These are phyloP conservation scores for Pseudochaenichthys georgianus DNA, from an alignment of 2,797 vertebrate species.

Conservation along the genomic window DNA sequence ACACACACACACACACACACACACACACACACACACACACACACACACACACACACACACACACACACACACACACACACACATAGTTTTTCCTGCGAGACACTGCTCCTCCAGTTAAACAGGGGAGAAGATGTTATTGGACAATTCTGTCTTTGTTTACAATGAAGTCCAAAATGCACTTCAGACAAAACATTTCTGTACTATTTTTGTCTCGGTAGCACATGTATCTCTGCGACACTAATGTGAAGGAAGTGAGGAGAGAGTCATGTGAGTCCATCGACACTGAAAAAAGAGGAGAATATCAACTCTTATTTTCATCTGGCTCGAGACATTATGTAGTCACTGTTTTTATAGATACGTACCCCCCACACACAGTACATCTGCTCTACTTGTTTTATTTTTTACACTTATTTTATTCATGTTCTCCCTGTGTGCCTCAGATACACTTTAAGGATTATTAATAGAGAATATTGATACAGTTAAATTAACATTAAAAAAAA, in stretches of 20 bases:
- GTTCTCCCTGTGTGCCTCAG: constrained; percentile 87
- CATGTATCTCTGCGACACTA: constrained; percentile 45
- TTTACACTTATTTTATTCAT: constrained; percentile 81
- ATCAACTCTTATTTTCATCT: constrained; percentile 37
- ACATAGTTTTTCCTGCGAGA: constrained; percentile 56
- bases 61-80: too few relatives aligned
- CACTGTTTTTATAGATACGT: constrained; percentile 76
- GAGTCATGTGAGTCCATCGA: constrained; percentile 51
- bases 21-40: too few relatives aligned
- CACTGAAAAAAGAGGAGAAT: constrained; percentile 51
- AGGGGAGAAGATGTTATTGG: constrained; percentile 56
- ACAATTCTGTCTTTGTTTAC: constrained; percentile 80
- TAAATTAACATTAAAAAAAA: constrained; percentile 56
- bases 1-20: too few relatives aligned
- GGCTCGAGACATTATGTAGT: constrained; percentile 58
- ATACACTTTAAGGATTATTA: constrained; percentile 84
- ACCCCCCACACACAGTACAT: constrained; percentile 62
- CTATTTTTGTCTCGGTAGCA: constrained; percentile 63
- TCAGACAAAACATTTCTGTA: constrained; percentile 63
- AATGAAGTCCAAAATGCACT: constrained; percentile 75
- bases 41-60: too few relatives aligned
- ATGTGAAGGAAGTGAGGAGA: constrained; percentile 48
- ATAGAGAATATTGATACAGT: constrained; percentile 73
- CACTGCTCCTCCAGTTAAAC: constrained; percentile 59
- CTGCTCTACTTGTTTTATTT: constrained; percentile 64